Conservation (phyloP, 2,113 vertebrate species). For the Sturnira hondurensis region DNA sequence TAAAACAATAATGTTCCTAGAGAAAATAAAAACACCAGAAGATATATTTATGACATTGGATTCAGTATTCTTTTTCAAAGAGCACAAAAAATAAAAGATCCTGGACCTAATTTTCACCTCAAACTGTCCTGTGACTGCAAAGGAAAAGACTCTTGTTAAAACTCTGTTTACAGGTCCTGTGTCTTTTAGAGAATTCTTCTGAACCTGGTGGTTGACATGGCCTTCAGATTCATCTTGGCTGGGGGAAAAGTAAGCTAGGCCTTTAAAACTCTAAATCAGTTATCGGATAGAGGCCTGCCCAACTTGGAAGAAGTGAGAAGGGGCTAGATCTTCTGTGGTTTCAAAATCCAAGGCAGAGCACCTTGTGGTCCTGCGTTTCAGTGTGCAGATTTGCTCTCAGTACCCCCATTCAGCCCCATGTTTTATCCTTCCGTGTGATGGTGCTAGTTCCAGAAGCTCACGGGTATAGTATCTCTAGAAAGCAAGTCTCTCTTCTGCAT, state of each 20-base stretch:
- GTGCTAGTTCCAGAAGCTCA: neutral
- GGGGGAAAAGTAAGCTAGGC: fast-evolving
- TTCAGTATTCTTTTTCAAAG: neutral
- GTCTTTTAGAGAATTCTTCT: neutral
- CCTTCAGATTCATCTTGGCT: neutral
- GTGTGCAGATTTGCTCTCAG: neutral
- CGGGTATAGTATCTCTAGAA: neutral
- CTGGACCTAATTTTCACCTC: neutral
- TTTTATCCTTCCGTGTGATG: neutral
- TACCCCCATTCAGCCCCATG: too few relatives aligned
- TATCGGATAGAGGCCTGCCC: neutral
- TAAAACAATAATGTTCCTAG: neutral
- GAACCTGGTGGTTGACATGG: neutral
- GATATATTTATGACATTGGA: neutral
- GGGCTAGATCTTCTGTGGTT: neutral
- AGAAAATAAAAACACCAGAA: neutral
- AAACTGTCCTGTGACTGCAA: neutral
- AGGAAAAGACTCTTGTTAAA: neutral
- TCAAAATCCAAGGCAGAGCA: neutral
- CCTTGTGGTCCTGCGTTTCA: neutral
- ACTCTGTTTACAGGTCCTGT: neutral
- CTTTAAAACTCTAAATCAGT: neutral
- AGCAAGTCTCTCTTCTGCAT: neutral
- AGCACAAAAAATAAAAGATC: neutral
- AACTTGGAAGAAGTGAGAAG: neutral